phyloP scores from a whole-genome alignment of 2,888 invertebrate species.

The Urechis unicinctus region DNA sequence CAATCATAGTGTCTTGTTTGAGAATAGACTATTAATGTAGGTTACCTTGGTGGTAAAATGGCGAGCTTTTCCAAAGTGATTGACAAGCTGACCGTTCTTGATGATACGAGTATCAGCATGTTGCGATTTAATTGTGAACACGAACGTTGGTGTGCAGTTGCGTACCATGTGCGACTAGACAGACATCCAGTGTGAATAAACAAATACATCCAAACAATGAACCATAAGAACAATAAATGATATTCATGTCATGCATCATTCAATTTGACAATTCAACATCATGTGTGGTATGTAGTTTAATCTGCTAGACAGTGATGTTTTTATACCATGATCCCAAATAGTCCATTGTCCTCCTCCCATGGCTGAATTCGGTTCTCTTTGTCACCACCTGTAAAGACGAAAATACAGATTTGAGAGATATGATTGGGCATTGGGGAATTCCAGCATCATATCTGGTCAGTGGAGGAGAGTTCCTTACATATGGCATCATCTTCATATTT shows the following conservation, averaged over 20 bases:
- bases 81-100: constrained; percentile 65
- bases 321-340: constrained; percentile 45
- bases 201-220: not conserved
- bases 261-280: not conserved
- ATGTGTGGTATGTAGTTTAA: not conserved
- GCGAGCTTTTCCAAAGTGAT: constrained; percentile 76
- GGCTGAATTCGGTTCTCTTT: constrained; percentile 20
- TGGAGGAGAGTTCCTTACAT: too few relatives aligned
- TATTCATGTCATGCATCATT: not conserved
- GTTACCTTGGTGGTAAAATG: constrained; percentile 81
- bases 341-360: constrained; percentile 50
- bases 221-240: not conserved
- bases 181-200: too few relatives aligned
- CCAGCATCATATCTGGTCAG: too few relatives aligned
- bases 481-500: not conserved
- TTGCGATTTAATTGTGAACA: constrained; percentile 84
- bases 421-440: too few relatives aligned
- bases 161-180: constrained; percentile 45
- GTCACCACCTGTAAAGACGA: too few relatives aligned
- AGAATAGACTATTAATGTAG: not conserved
- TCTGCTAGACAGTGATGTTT: not conserved
- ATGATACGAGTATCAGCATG: constrained; percentile 67
- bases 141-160: constrained; percentile 64
- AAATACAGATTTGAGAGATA: too few relatives aligned
- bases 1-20: not conserved